These are phyloP conservation scores for Protonemura montana DNA, from an alignment of 2,888 invertebrate genomes.

Conservation along the genomic window DNA sequence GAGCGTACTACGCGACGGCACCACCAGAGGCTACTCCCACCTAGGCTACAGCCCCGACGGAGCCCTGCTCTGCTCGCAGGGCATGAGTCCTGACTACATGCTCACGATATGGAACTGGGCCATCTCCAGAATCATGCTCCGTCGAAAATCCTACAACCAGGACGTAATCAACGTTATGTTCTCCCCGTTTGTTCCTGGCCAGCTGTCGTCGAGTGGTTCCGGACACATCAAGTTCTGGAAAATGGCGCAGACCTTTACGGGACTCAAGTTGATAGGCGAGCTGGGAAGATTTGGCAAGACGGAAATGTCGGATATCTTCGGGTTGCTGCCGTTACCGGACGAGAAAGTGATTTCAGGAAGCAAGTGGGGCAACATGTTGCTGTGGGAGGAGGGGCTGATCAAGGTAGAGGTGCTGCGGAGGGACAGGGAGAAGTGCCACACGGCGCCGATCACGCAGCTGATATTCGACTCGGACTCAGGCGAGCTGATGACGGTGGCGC, in stretches of 20 bases:
- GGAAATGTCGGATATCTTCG: constrained; percentile 87
- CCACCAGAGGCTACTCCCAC: constrained; percentile 74
- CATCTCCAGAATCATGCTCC: constrained; percentile 74
- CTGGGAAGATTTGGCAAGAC: constrained; percentile 90
- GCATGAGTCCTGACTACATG: constrained; percentile 85
- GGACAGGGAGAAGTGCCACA: constrained; percentile 77
- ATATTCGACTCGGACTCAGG: constrained; percentile 61
- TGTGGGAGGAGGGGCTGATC: constrained; percentile 91
- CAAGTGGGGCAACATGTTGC: constrained; percentile 89
- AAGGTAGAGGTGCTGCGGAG: constrained; percentile 82
- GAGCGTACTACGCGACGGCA: constrained; percentile 79
- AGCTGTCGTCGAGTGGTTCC: constrained; percentile 80
- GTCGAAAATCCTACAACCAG: constrained; percentile 83
- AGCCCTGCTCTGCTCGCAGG: constrained; percentile 80
- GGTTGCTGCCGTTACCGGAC: constrained; percentile 85
- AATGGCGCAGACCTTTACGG: constrained; percentile 90
- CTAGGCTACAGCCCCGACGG: constrained; percentile 83
- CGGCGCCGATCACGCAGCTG: constrained; percentile 75
- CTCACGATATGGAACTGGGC: constrained; percentile 92
- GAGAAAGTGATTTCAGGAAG: constrained; percentile 85
- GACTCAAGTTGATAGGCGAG: constrained; percentile 86
- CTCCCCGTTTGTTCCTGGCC: constrained; percentile 80
- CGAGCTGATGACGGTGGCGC: constrained; percentile 67
- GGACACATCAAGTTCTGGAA: constrained; percentile 93
- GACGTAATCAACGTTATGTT: constrained; percentile 82